phyloP scores from a whole-genome alignment of 2,797 vertebrate species.

The Channallabes apus region DNA sequence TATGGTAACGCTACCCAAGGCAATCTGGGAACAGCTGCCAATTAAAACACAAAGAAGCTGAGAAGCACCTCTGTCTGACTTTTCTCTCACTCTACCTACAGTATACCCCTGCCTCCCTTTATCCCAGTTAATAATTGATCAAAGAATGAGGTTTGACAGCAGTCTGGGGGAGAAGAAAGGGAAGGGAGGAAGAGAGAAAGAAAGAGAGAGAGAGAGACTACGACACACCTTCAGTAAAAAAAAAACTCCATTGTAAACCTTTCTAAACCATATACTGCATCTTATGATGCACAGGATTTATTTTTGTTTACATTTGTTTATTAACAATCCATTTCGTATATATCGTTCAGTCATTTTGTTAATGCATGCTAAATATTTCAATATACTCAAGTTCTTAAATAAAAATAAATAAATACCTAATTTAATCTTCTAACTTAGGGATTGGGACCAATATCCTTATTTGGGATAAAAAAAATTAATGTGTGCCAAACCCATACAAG shows the following conservation, averaged over 20 bases:
- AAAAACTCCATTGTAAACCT: not conserved
- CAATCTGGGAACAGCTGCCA: conserved; percentile 61
- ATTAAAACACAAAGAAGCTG: conserved; percentile 64
- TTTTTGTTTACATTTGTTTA: not conserved
- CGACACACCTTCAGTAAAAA: not conserved
- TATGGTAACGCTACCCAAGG: conserved; percentile 45
- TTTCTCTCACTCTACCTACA: conserved; percentile 49
- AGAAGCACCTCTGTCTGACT: conserved; percentile 62
- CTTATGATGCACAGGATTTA: not conserved
- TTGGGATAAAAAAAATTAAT: not conserved
- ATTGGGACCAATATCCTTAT: not conserved
- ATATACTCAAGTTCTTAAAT: not conserved
- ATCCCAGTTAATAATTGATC: conserved; percentile 78
- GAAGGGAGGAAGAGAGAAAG: not conserved
- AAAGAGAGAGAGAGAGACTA: not conserved
- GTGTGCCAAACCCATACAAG: not conserved
- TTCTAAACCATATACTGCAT: not conserved
- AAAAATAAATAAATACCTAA: not conserved
- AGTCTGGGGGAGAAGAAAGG: conserved; percentile 33
- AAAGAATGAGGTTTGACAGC: conserved; percentile 77
- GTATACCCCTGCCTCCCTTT: conserved; percentile 62
- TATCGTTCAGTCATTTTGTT: not conserved
- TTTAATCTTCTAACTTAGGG: not conserved
- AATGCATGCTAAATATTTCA: not conserved
- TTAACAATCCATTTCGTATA: not conserved